Conservation (phyloP, 2,888 invertebrate species). For the Trissolcus japonicus region DNA sequence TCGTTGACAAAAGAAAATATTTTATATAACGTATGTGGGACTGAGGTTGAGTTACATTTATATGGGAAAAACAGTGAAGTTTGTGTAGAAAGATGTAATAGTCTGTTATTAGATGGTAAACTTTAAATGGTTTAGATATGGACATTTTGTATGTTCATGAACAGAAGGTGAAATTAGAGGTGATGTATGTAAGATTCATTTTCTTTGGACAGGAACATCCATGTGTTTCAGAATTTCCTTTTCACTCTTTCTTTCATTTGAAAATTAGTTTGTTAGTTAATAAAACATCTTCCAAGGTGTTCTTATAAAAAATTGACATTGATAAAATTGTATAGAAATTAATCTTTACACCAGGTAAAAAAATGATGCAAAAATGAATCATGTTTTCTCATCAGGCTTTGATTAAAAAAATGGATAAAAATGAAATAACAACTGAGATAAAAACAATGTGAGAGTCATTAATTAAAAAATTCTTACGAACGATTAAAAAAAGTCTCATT, state of each 20-base stretch:
- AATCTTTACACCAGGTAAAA: no score
- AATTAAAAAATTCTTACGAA: conserved; percentile 24
- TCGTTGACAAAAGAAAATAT: neutral
- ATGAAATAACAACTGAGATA: no score
- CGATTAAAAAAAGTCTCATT: no score
- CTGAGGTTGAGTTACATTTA: conserved; percentile 15
- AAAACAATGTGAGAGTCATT: neutral
- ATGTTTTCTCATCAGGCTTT: no score
- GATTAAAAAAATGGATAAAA: no score
- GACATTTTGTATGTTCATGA: conserved; percentile 26
- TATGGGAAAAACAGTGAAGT: conserved; percentile 29
- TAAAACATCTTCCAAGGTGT: no score
- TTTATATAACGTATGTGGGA: no score
- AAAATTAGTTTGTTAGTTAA: no score
- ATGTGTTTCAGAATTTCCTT: neutral
- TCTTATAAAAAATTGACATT: no score
- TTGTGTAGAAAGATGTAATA: conserved; percentile 35
- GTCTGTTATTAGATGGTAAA: conserved; percentile 32
- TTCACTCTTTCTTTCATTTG: no score
- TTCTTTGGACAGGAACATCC: conserved; percentile 10
- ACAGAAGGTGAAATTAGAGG: conserved; percentile 44
- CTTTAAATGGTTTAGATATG: conserved; percentile 39
- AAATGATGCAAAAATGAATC: no score
- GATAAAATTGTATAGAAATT: no score
- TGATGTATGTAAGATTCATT: conserved; percentile 46